phyloP scores from a whole-genome alignment of 2,113 vertebrate genomes.

The Tenebrosternarchus preto region DNA sequence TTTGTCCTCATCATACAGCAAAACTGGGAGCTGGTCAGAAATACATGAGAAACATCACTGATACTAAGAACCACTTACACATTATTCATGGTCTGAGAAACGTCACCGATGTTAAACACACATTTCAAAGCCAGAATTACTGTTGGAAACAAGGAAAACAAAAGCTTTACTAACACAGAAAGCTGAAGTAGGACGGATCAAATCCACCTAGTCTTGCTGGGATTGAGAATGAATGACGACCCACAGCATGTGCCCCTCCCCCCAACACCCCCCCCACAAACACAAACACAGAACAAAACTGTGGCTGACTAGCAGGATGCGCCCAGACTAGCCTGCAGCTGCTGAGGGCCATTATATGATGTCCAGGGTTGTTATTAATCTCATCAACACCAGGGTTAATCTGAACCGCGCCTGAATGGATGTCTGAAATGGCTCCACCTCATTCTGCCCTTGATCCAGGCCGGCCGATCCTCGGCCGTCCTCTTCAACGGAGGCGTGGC shows the following conservation, averaged over 20 bases:
- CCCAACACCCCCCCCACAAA: no score
- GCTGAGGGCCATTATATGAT: slow-evolving; percentile 41
- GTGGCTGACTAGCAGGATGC: neutral
- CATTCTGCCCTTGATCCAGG: slow-evolving; percentile 40
- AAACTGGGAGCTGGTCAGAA: no score
- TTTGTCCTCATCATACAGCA: neutral
- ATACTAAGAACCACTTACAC: neutral
- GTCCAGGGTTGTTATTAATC: slow-evolving; percentile 64
- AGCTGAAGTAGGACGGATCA: slow-evolving; percentile 3
- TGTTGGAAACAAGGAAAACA: neutral
- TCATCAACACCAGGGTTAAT: slow-evolving; percentile 66
- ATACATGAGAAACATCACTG: neutral
- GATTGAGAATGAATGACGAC: slow-evolving; percentile 36
- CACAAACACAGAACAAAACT: slow-evolving; percentile 1
- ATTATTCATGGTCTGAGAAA: no score
- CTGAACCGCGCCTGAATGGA: slow-evolving; percentile 59
- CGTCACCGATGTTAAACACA: neutral
- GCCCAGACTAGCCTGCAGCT: slow-evolving; percentile 36
- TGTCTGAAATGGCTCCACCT: slow-evolving; percentile 62
- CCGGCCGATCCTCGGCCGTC: slow-evolving; percentile 34
- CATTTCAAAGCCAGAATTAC: neutral
- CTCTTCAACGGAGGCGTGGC: slow-evolving; percentile 42
- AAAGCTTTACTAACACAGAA: neutral
- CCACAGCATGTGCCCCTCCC: slow-evolving; percentile 23
- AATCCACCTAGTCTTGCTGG: slow-evolving; percentile 32